A percentile compares a stretch with the other conserved stretches of the same genome.
Conservation (phyloP, 1,140 invertebrate species). For the Drosophila persimilis region DNA sequence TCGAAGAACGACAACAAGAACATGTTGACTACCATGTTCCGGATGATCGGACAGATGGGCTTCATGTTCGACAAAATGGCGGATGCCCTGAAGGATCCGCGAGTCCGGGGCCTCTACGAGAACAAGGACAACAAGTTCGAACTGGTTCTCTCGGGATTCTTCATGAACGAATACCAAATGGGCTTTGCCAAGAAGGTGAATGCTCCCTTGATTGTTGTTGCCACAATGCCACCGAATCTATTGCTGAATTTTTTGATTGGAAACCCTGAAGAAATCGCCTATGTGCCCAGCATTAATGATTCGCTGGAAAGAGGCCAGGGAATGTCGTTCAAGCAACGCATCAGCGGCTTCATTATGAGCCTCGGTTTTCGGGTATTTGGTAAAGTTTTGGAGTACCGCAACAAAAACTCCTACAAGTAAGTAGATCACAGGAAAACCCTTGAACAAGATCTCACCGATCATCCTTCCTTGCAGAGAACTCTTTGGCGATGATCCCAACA, state of each 20-base stretch:
- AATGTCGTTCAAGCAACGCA: conserved; percentile 27
- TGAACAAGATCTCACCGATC: neutral
- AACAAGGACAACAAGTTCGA: conserved; percentile 61
- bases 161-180: conserved; percentile 59
- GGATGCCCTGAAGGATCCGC: conserved; percentile 20
- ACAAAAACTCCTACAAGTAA: conserved; percentile 30
- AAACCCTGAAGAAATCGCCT: conserved; percentile 41
- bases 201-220: conserved; percentile 46
- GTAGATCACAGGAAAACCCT: neutral
- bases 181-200: conserved; percentile 62
- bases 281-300: conserved; percentile 37
- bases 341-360: conserved; percentile 7
- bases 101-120: conserved; percentile 44
- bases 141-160: conserved; percentile 58
- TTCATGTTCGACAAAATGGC: conserved; percentile 35
- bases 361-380: neutral
- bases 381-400: neutral
- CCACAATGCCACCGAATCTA: conserved; percentile 28
- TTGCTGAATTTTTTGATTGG: conserved; percentile 43
- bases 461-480: conserved; percentile 12
- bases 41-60: conserved; percentile 18
- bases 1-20: conserved; percentile 32
- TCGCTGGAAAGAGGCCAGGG: conserved; percentile 9
- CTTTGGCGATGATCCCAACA: conserved; percentile 42
- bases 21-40: conserved; percentile 6